Evolutionary conservation across 2,113 vertebrate species (phyloP).

Genomic region (Oryzias celebensis): DNA sequence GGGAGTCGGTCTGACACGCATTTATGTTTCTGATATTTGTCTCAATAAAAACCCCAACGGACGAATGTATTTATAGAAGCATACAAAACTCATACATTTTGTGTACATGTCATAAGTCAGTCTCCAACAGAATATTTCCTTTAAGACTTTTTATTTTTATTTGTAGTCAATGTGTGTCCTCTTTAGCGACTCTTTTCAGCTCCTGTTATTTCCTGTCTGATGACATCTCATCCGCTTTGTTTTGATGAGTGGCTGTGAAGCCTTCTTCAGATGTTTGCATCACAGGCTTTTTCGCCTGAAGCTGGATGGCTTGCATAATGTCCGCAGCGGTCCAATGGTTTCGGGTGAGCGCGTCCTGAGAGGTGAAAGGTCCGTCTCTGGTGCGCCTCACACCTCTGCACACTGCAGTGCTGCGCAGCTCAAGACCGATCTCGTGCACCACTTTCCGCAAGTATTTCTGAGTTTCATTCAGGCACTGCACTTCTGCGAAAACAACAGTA

Average conservation of each 20-base stretch:
- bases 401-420: constrained; percentile 85
- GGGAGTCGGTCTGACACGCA: too few species aligned
- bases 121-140: too few species aligned
- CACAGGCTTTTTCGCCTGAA: background rate
- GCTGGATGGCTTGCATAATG: constrained; percentile 71
- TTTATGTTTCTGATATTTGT: too few species aligned
- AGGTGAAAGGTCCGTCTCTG: constrained; percentile 83
- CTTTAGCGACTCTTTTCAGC: background rate
- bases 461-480: constrained; percentile 91
- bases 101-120: too few species aligned
- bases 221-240: background rate
- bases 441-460: constrained; percentile 87
- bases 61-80: too few species aligned
- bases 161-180: too few species aligned
- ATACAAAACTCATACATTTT: too few species aligned
- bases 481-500: constrained; percentile 73
- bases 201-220: background rate
- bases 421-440: constrained; percentile 90
- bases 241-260: background rate
- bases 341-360: constrained; percentile 81
- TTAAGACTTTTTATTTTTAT: too few species aligned
- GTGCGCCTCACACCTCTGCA: constrained; percentile 85
- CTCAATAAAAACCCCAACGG: too few species aligned
- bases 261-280: background rate
- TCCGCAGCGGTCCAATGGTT: constrained; percentile 82